Base-by-base conservation (phyloP, 2,797 vertebrate genomes). In the Pseudocheirus occidentalis region DNA sequence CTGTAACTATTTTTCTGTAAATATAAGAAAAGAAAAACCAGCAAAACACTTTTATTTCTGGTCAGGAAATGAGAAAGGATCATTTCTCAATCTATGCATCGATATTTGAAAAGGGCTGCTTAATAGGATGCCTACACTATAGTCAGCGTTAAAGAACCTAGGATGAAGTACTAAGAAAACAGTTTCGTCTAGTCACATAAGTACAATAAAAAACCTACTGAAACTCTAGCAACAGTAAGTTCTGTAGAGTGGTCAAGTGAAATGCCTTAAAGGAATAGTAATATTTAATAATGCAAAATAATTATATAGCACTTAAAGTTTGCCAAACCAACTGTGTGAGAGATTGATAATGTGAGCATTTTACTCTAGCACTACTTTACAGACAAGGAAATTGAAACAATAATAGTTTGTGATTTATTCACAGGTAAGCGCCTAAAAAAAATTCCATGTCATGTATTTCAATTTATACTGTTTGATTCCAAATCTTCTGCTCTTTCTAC, bases 181-280 rank as follows among this genome's bases (percentile, higher is more conserved):
- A 90, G 16, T 93, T 46, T 92, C 24, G 34, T 29, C 90, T 11
- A 55, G 5, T 53, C n/a, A 90, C 87, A 93, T n/a, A 92, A 57
- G 46, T 52, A 57, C 62, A 96, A 94, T 59, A 91, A 96, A 81
- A 81, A 94, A 95, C 27, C 66, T 91, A 94, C 16, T 56, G 11
- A 95, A 55, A 53, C 54, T 92, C 96, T 94, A 52, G 93, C 95
- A 93, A 95, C 29, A 34, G 31, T n/a, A 34, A 95, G 4, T 55
- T 34, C 95, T 29, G 5, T 21, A 13, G 46, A n/a, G 0, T 34
- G 6, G 34, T 94, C 59, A 93, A 89, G 96, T 96, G n/a, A 87
- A 9, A 92, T 40, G 46, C 24, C 46, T 94, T 91, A 4, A 55
- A 54, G 28, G 91, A 9, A 31, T 0, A 90, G 24, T 55, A 28